These are phyloP conservation scores for Drosophila sproati DNA, from an alignment of 1,140 invertebrate species.

Conservation along the genomic window DNA sequence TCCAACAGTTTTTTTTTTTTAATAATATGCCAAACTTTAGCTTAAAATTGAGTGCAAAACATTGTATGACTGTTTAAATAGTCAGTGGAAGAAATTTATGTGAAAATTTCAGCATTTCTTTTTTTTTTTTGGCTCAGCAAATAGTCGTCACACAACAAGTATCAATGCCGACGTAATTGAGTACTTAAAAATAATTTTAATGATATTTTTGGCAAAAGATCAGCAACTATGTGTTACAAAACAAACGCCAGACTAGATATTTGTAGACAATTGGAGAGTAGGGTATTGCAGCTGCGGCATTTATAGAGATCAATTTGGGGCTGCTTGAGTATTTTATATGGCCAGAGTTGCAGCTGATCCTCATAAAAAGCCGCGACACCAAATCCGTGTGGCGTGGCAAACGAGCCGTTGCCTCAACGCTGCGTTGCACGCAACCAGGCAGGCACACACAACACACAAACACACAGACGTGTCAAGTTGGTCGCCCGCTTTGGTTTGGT, in stretches of 20 bases:
- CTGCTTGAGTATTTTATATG: conserved; percentile 74
- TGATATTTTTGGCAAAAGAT: conserved; percentile 1
- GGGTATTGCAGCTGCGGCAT: conserved; percentile 55
- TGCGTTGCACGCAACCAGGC: conserved; percentile 65
- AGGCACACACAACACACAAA: conserved; percentile 20
- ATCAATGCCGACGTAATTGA: too few relatives aligned
- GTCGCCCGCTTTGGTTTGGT: conserved; percentile 34
- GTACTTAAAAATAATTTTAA: neutral
- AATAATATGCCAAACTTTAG: too few relatives aligned
- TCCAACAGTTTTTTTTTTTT: too few relatives aligned
- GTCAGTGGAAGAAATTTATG: too few relatives aligned
- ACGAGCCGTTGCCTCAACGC: conserved; percentile 68
- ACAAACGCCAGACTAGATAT: neutral
- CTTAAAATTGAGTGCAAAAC: too few relatives aligned
- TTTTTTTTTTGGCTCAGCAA: too few relatives aligned
- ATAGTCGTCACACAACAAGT: too few relatives aligned
- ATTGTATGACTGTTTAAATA: too few relatives aligned
- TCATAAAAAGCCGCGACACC: conserved; percentile 80
- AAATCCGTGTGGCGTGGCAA: conserved; percentile 78
- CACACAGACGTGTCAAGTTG: conserved; percentile 63
- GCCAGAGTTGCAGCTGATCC: conserved; percentile 79
- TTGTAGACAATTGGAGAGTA: conserved; percentile 11
- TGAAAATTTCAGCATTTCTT: too few relatives aligned
- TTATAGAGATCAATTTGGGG: conserved; percentile 16
- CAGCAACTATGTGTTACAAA: neutral